A percentile compares a stretch with the other conserved stretches of the same genome.
phyloP scores from a whole-genome alignment of 1,140 invertebrate genomes.

The Anthonomus grandis region DNA sequence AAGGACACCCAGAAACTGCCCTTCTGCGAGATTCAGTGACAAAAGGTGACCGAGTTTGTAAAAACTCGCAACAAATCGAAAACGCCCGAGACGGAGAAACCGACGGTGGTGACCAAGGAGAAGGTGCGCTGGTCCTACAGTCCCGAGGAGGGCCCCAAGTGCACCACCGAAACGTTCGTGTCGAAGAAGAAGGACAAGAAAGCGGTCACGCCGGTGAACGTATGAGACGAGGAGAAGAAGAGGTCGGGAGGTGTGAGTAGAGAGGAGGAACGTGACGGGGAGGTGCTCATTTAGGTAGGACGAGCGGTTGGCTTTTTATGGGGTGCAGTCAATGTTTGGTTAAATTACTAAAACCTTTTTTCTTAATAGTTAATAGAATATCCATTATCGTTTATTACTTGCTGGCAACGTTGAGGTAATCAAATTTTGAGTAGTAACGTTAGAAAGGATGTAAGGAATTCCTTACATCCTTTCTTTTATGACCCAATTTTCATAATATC shows the following conservation, averaged over 20 bases:
- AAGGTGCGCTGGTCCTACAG: conserved; percentile 48
- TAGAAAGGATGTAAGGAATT: no score
- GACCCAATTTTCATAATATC: no score
- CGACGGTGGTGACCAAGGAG: conserved; percentile 40
- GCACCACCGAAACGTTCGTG: conserved; percentile 44
- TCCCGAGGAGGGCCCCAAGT: conserved; percentile 47
- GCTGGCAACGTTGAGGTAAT: not conserved
- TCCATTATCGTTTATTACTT: not conserved
- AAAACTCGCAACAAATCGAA: conserved; percentile 50
- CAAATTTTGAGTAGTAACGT: no score
- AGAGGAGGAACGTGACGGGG: conserved; percentile 6
- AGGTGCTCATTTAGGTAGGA: not conserved
- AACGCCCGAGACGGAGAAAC: conserved; percentile 46
- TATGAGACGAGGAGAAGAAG: conserved; percentile 33
- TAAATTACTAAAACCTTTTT: not conserved
- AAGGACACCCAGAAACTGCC: conserved; percentile 59
- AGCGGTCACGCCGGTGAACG: conserved; percentile 41
- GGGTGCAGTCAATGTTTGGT: not conserved
- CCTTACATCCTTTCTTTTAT: no score
- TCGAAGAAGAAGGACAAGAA: conserved; percentile 43
- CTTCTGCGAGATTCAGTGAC: conserved; percentile 71
- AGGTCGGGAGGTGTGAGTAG: not conserved
- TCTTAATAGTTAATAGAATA: not conserved
- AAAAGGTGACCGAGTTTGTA: conserved; percentile 54
- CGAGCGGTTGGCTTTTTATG: not conserved